Base-by-base conservation (phyloP, 2,888 invertebrate genomes). In the Maniola hyperantus region DNA sequence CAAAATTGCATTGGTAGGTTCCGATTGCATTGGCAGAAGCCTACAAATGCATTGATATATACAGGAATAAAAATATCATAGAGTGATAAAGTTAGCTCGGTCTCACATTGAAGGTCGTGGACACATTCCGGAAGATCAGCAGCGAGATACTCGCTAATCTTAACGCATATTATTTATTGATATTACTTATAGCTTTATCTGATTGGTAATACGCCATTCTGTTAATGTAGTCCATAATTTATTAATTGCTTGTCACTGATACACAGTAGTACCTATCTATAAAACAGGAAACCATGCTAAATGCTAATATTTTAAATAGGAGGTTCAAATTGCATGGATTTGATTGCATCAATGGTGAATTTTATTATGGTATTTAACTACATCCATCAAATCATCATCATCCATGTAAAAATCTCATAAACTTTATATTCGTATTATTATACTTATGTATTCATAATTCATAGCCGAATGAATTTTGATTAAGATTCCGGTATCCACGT, bases 21-120 rank as follows among this genome's bases (percentile, higher is more conserved):
- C 85, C 77, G 72, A 79, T 87, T 88, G 81, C 87, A 85, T 85
- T 81, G 83, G 81, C 78, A 81, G 85, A 86, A 86, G 77, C 74
- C 74, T 81, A 79, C 81, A 80, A 81, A 82, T 81, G 79, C 77
- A 78, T 76, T 81, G 79, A 79, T 79, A 63, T 63, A 63, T 71
- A 75, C 73, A 63, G 26, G 53, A 55, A 55, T 55, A 34, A 1
- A 7, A 7, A 44, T 74, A 79, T 83, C 80, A 79, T 75, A 74
- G 71, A 65, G 71, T 70, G 75, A 79, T 75, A 74, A 74, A 76
- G 74, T 80, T 77, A 72, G 69, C 71, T 70, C 68, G 57, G 78
- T 77, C 72, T 80, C 78, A 70, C 73, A 76, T 77, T 75, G 72
- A 78, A 72, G 78, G 78, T 75, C 77, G 71, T 65, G 69, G 64